A percentile compares a stretch with the other conserved stretches of the same genome.
These are phyloP conservation scores for Cercocebus atys DNA, from an alignment of 2,113 vertebrate species.

Conservation along the genomic window DNA sequence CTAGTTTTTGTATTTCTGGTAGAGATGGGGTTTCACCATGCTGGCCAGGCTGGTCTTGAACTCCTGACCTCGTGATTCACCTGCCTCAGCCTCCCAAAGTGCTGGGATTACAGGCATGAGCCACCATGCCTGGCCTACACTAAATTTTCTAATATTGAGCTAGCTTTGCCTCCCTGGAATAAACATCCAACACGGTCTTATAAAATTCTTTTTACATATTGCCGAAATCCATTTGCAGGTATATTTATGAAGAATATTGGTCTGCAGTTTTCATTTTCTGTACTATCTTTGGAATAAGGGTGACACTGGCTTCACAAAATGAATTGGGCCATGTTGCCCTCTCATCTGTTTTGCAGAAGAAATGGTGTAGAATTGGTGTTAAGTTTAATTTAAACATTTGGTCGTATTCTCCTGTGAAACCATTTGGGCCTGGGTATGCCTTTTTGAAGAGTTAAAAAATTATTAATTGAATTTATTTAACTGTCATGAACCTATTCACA, in stretches of 20 bases:
- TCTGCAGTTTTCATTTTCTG: background rate
- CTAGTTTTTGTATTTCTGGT: no score
- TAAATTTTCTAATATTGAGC: background rate
- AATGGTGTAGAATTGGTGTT: background rate
- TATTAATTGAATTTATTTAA: background rate
- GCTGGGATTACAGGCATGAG: no score
- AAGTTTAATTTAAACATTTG: background rate
- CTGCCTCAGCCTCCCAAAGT: no score
- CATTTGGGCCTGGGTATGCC: background rate
- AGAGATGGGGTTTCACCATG: no score
- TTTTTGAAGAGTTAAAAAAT: background rate
- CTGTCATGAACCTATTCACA: background rate
- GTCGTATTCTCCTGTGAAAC: background rate
- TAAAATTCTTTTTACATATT: background rate
- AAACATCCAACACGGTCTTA: background rate
- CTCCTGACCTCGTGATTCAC: no score
- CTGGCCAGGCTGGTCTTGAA: no score
- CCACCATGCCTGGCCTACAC: no score
- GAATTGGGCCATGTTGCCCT: background rate
- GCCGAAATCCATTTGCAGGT: background rate
- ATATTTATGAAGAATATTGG: background rate
- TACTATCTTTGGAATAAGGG: background rate
- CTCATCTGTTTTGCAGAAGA: background rate
- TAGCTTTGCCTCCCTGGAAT: background rate
- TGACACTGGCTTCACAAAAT: background rate